Percentiles rank a stretch among this genome's conserved stretches.
Conservation (phyloP, 2,888 invertebrate species). For the Cataglyphis rosenhaueri region DNA sequence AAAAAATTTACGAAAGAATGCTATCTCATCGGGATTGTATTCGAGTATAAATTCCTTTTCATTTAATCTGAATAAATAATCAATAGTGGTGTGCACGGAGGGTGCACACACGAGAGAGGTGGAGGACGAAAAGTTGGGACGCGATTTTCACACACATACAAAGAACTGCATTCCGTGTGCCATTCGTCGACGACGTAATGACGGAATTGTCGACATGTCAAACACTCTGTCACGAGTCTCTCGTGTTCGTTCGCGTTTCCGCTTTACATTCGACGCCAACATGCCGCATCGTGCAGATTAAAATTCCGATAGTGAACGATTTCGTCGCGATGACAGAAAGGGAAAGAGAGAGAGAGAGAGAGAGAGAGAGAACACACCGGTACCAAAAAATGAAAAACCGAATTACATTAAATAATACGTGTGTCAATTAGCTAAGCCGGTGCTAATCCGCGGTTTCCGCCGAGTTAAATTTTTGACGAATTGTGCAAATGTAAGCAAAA, state of each 20-base stretch:
- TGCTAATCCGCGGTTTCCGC: background rate
- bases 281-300: constrained; percentile 24
- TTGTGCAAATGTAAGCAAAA: background rate
- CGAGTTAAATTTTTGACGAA: constrained; percentile 20
- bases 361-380: background rate
- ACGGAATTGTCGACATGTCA: constrained; percentile 49
- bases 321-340: background rate
- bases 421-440: background rate
- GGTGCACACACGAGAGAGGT: background rate
- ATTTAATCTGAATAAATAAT: constrained; percentile 52
- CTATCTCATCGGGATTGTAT: constrained; percentile 18
- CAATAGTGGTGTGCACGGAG: background rate
- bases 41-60: constrained; percentile 36
- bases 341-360: background rate
- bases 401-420: constrained; percentile 24
- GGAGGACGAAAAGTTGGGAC: constrained; percentile 16
- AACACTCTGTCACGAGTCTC: constrained; percentile 34
- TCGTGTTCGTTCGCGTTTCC: constrained; percentile 15
- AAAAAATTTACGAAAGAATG: constrained; percentile 23
- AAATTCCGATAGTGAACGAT: constrained; percentile 40
- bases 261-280: constrained; percentile 24
- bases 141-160: constrained; percentile 15
- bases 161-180: constrained; percentile 12
- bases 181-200: constrained; percentile 37
- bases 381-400: constrained; percentile 18